Percentiles rank a stretch among this genome's conserved stretches.
Conservation (phyloP, 2,113 vertebrate species). For the Albula glossodonta region DNA sequence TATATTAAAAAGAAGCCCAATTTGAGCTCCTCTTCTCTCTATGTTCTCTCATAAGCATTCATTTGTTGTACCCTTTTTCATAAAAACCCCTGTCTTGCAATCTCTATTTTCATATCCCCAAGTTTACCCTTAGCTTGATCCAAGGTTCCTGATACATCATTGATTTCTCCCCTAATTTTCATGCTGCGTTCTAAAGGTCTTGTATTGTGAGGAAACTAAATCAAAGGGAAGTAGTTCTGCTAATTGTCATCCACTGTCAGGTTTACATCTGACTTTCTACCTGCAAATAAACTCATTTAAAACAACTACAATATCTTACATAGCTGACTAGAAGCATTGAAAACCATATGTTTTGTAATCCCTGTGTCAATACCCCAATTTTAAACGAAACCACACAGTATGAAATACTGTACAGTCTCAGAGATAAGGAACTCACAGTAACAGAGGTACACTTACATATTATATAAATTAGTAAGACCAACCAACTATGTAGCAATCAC, state of each 20-base stretch:
- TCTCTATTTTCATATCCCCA: constrained; percentile 22
- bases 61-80: constrained; percentile 28
- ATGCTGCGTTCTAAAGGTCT: not conserved
- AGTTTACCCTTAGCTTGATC: constrained; percentile 19
- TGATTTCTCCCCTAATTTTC: constrained; percentile 5
- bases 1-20: constrained; percentile 61
- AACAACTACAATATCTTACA: too few species aligned
- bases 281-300: too few species aligned
- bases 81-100: constrained; percentile 34
- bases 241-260: not conserved
- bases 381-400: too few species aligned
- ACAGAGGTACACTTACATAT: too few species aligned
- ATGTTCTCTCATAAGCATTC: constrained; percentile 55
- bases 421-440: too few species aligned
- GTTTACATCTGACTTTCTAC: not conserved
- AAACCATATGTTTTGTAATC: too few species aligned
- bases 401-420: too few species aligned
- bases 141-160: constrained; percentile 2
- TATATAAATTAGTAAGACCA: too few species aligned
- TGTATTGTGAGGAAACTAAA: not conserved
- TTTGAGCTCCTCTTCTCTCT: constrained; percentile 56
- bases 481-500: too few species aligned
- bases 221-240: not conserved
- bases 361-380: too few species aligned
- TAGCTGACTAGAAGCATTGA: too few species aligned